Conservation (phyloP, 30 jellyfish, hydroid and myxozoan species). For the Nemopilema nomurai region DNA sequence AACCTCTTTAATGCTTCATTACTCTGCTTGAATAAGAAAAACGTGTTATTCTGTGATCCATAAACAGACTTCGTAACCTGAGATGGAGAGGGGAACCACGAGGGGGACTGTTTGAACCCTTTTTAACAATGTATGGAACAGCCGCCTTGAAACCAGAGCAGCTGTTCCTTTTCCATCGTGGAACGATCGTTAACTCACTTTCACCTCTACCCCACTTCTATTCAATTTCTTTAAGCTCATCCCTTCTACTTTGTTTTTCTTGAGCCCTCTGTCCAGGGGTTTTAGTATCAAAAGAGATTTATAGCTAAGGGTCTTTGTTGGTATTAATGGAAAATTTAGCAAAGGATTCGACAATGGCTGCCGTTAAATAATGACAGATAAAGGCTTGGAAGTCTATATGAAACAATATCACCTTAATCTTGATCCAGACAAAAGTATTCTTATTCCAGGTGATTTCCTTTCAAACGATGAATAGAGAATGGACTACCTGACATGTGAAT, state of each 20-base stretch:
- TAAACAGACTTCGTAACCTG: too few species aligned
- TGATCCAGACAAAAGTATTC: background rate
- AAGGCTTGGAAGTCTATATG: background rate
- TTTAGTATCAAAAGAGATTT: background rate
- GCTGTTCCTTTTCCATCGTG: too few species aligned
- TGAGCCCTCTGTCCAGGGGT: background rate
- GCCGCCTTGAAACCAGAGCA: too few species aligned
- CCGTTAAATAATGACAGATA: background rate
- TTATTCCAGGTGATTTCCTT: background rate
- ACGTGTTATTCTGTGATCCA: too few species aligned
- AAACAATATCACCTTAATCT: background rate
- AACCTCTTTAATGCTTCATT: too few species aligned
- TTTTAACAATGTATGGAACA: too few species aligned
- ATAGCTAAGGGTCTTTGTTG: background rate
- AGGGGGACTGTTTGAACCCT: too few species aligned
- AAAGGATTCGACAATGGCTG: background rate
- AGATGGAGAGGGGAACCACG: too few species aligned
- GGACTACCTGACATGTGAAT: background rate
- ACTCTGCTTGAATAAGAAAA: too few species aligned
- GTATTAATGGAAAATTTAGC: background rate
- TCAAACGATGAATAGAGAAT: background rate
- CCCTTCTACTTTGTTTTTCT: background rate
- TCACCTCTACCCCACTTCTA: background rate
- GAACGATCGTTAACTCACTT: too few species aligned
- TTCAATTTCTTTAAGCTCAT: background rate